Percentiles rank a stretch among this genome's conserved stretches.
Evolutionary conservation across 2,113 vertebrate species (phyloP).

Genomic region (Scopus umbretta): DNA sequence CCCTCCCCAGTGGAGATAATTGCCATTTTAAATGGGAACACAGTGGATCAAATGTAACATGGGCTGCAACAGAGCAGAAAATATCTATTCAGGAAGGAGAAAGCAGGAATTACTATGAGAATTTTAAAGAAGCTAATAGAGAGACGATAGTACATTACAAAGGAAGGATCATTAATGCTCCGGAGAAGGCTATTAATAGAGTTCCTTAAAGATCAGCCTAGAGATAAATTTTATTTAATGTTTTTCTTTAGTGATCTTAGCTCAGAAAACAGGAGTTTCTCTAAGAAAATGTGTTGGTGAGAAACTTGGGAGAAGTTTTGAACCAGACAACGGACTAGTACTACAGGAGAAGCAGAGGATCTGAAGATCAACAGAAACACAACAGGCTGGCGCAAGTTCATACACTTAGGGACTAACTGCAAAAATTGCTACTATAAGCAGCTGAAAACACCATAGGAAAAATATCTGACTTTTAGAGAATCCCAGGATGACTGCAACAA

Average conservation of each 20-base stretch:
- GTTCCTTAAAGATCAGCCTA: constrained; percentile 15
- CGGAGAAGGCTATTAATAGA: constrained; percentile 5
- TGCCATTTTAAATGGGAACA: neutral
- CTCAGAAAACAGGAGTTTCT: neutral
- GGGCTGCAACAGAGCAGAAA: neutral
- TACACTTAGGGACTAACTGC: neutral
- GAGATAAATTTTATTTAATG: constrained; percentile 12
- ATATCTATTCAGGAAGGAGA: neutral
- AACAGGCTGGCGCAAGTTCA: neutral
- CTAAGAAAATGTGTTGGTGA: neutral
- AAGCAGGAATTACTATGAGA: neutral
- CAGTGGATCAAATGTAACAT: neutral
- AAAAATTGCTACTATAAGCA: neutral
- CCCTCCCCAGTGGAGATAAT: neutral
- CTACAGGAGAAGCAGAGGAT: neutral
- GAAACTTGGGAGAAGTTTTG: neutral
- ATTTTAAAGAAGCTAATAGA: neutral
- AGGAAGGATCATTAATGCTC: neutral
- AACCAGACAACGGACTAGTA: neutral
- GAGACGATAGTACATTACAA: neutral
- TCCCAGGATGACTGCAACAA: neutral
- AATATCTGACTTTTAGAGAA: neutral
- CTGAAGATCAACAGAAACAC: neutral
- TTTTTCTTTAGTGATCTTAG: neutral
- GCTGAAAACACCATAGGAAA: neutral